These are phyloP conservation scores for Spisula solida DNA, from an alignment of 2,888 invertebrate genomes.

Conservation along the genomic window DNA sequence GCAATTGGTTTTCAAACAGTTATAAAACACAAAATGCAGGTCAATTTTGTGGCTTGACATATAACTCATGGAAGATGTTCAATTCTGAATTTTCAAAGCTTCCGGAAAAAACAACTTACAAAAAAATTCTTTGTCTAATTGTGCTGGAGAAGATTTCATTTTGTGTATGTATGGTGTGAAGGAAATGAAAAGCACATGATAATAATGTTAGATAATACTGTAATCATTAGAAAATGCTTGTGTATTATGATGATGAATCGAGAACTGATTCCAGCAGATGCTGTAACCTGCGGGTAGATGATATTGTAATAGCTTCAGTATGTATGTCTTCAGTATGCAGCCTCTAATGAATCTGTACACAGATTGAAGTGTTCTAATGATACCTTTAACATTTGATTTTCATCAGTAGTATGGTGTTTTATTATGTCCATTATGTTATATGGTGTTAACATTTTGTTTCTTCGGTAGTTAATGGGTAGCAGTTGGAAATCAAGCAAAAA, in stretches of 20 bases:
- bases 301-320: neutral
- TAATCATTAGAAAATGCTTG: neutral
- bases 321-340: neutral
- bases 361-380: neutral
- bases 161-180: too few species aligned
- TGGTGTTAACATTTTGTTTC: neutral
- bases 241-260: neutral
- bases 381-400: slow-evolving; percentile 9
- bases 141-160: neutral
- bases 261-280: neutral
- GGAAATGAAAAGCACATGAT: slow-evolving; percentile 21
- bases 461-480: neutral
- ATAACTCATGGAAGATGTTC: too few species aligned
- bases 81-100: too few species aligned
- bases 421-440: neutral
- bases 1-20: too few species aligned
- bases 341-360: neutral
- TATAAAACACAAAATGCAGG: too few species aligned
- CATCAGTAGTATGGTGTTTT: slow-evolving; percentile 1
- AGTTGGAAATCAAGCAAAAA: neutral
- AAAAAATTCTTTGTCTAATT: neutral
- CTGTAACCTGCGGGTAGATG: neutral
- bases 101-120: too few species aligned
- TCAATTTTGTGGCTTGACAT: too few species aligned
- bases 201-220: slow-evolving; percentile 18